Evolutionary conservation across 92 coral and sea anemone genomes (phyloP).

Genomic region (Anthopleura xanthogrammica): DNA sequence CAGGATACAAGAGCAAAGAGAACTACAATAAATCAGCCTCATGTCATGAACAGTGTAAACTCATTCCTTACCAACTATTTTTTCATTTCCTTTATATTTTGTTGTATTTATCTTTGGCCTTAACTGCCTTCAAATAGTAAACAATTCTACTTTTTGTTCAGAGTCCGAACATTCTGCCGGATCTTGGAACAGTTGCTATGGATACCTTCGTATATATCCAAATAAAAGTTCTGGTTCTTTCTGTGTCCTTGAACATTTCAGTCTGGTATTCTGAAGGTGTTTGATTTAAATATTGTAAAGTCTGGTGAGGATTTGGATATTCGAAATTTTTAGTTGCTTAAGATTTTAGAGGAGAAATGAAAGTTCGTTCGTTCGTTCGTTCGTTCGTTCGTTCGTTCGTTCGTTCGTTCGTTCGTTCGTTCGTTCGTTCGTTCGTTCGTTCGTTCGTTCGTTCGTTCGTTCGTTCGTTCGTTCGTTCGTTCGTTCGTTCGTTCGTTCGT

Average conservation of each 20-base stretch:
- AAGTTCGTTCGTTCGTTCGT: no score
- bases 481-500: no score
- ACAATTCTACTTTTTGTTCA: background rate
- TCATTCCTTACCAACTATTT: background rate
- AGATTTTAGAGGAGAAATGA: no score
- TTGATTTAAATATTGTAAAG: background rate
- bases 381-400: no score
- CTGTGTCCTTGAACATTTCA: background rate
- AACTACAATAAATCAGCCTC: background rate
- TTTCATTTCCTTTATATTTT: background rate
- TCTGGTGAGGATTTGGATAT: no score
- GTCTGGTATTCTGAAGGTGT: background rate
- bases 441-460: no score
- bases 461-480: no score
- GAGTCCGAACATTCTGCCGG: background rate
- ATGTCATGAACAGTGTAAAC: background rate
- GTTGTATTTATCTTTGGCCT: background rate
- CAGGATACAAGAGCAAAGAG: background rate
- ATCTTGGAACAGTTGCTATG: background rate
- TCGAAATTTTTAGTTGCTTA: no score
- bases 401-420: no score
- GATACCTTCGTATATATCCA: background rate
- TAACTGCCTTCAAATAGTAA: background rate
- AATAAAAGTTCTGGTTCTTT: background rate
- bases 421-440: no score